phyloP scores from a whole-genome alignment of 2,113 vertebrate species.

The Opisthocomus hoazin region DNA sequence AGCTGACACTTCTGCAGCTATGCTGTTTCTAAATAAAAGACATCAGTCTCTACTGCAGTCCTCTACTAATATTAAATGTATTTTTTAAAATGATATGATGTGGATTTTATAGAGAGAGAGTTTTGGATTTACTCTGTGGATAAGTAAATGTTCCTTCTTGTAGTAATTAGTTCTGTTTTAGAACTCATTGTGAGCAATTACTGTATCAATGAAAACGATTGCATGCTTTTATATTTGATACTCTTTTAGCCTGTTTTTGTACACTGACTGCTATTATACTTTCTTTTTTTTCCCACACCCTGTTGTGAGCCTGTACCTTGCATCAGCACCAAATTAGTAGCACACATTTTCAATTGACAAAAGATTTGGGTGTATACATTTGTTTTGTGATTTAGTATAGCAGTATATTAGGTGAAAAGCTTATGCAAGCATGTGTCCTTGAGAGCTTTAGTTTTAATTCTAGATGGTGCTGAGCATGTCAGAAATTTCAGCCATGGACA shows the following conservation, averaged over 20 bases:
- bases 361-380: neutral
- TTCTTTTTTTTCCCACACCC: neutral
- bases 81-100: neutral
- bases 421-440: neutral
- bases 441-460: constrained; percentile 26
- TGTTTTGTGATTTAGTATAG: constrained; percentile 3
- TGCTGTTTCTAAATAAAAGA: constrained; percentile 1
- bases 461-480: constrained; percentile 5
- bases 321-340: neutral
- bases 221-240: neutral
- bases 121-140: neutral
- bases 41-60: neutral
- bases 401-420: neutral
- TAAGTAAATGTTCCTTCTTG: neutral
- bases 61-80: neutral
- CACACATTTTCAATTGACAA: neutral
- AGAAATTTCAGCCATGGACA: constrained; percentile 4
- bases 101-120: neutral
- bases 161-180: constrained; percentile 6
- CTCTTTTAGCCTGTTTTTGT: neutral
- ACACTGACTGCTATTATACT: neutral
- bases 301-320: neutral
- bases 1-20: neutral
- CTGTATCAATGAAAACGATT: neutral
- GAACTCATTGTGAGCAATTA: neutral